These are phyloP conservation scores for Lordiphosa collinella DNA, from an alignment of 1,140 invertebrate species.

Conservation along the genomic window DNA sequence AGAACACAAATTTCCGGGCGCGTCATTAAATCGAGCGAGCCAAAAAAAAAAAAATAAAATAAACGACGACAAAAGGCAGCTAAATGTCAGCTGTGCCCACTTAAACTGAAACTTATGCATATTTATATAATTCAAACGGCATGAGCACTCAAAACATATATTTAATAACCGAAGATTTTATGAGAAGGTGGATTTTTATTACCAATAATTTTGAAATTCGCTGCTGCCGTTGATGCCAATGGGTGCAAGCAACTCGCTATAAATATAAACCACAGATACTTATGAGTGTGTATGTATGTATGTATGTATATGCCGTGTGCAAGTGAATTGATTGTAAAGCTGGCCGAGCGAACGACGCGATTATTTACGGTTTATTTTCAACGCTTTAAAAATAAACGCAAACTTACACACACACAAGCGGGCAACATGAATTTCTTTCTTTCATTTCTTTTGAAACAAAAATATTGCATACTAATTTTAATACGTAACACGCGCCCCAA, in stretches of 20 bases:
- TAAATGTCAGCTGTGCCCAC: constrained; percentile 68
- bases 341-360: constrained; percentile 55
- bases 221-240: constrained; percentile 36
- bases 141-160: constrained; percentile 55
- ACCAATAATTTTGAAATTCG: constrained; percentile 17
- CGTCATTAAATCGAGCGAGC: not conserved
- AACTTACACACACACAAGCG: constrained; percentile 5
- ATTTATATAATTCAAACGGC: constrained; percentile 69
- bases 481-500: constrained; percentile 70
- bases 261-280: constrained; percentile 19
- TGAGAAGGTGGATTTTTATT: constrained; percentile 73
- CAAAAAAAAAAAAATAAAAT: constrained; percentile 4
- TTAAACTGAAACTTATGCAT: constrained; percentile 69
- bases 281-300: constrained; percentile 23
- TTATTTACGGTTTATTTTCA: constrained; percentile 75
- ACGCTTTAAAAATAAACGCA: constrained; percentile 73
- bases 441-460: constrained; percentile 47
- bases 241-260: constrained; percentile 64
- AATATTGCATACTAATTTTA: constrained; percentile 78
- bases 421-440: constrained; percentile 48
- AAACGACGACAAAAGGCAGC: constrained; percentile 20
- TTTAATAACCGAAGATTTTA: constrained; percentile 70
- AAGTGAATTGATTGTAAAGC: constrained; percentile 77
- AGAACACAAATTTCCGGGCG: constrained; percentile 6
- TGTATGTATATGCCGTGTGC: constrained; percentile 36